phyloP scores from a whole-genome alignment of 2,113 vertebrate species.

The Conger conger region DNA sequence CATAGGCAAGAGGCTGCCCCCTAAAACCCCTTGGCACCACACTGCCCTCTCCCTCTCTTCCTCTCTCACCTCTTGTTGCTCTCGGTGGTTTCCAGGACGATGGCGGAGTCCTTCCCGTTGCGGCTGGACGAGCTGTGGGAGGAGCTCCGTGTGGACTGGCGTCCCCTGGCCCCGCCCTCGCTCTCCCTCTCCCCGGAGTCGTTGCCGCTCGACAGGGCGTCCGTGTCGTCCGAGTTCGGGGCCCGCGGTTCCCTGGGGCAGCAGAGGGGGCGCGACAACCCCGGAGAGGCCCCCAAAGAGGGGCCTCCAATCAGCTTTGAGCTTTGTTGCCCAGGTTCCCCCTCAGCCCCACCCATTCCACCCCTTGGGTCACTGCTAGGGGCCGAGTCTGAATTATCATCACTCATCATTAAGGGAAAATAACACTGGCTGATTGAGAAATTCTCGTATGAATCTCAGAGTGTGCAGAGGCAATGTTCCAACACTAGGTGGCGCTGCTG shows the following conservation, averaged over 20 bases:
- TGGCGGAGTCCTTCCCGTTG: slow-evolving; percentile 82
- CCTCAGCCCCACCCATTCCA: slow-evolving; percentile 39
- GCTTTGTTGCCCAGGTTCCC: slow-evolving; percentile 25
- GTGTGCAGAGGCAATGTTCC: not conserved
- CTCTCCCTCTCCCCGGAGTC: slow-evolving; percentile 81
- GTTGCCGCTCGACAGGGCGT: slow-evolving; percentile 80
- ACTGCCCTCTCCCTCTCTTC: not conserved
- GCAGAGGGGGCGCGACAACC: slow-evolving; percentile 34
- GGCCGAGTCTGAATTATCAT: slow-evolving; percentile 65
- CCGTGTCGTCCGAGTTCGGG: slow-evolving; percentile 75
- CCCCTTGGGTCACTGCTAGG: slow-evolving; percentile 49
- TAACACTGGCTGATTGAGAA: no score
- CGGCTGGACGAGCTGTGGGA: slow-evolving; percentile 72
- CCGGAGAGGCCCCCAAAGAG: slow-evolving; percentile 35
- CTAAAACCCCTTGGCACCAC: no score
- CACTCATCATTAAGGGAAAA: slow-evolving; percentile 65
- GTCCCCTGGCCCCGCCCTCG: slow-evolving; percentile 55
- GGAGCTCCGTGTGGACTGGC: slow-evolving; percentile 70
- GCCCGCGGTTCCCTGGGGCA: slow-evolving; percentile 45
- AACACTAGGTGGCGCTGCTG: slow-evolving; percentile 61
- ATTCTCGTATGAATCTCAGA: not conserved
- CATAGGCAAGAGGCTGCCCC: no score
- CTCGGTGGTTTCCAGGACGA: slow-evolving; percentile 81
- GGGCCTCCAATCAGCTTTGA: slow-evolving; percentile 17
- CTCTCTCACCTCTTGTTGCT: slow-evolving; percentile 78